Evolutionary conservation across 2,797 vertebrate species (phyloP).

Genomic region (Urophycis tenuis): DNA sequence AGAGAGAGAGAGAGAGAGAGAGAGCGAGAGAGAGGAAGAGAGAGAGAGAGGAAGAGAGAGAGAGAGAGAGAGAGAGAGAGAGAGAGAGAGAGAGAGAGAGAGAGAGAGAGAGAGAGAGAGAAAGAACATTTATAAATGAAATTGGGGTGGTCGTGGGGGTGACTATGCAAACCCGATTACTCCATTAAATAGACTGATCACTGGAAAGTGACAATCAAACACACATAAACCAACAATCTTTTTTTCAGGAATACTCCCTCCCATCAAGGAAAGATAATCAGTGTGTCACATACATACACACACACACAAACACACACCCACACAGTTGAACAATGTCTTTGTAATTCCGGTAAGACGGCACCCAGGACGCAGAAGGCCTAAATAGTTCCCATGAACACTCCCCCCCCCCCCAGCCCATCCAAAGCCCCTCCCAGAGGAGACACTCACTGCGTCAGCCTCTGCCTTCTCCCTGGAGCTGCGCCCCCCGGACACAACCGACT

Average conservation of each 20-base stretch:
- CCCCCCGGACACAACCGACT: conserved; percentile 87
- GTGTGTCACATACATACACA: too few relatives aligned
- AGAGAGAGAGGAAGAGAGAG: conserved; percentile 32
- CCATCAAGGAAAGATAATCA: not conserved
- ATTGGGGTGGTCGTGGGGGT: conserved; percentile 9
- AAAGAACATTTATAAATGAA: conserved; percentile 47
- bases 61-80: conserved; percentile 31
- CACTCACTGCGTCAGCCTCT: conserved; percentile 97
- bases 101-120: conserved; percentile 49
- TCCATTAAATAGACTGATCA: not conserved
- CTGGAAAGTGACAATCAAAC: not conserved
- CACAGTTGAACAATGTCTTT: not conserved
- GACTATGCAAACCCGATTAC: conserved; percentile 18
- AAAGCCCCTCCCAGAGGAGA: conserved; percentile 4
- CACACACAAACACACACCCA: too few relatives aligned
- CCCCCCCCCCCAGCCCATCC: not conserved
- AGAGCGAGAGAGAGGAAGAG: conserved; percentile 56
- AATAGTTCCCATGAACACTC: not conserved
- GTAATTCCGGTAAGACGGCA: not conserved
- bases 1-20: conserved; percentile 47
- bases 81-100: conserved; percentile 36
- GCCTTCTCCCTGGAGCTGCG: conserved; percentile 92
- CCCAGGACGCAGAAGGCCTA: not conserved
- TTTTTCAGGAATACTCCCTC: not conserved
- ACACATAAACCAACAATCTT: not conserved